A percentile compares a stretch with the other conserved stretches of the same genome.
phyloP scores from a whole-genome alignment of 2,113 vertebrate species.

The Arothron firmamentum region DNA sequence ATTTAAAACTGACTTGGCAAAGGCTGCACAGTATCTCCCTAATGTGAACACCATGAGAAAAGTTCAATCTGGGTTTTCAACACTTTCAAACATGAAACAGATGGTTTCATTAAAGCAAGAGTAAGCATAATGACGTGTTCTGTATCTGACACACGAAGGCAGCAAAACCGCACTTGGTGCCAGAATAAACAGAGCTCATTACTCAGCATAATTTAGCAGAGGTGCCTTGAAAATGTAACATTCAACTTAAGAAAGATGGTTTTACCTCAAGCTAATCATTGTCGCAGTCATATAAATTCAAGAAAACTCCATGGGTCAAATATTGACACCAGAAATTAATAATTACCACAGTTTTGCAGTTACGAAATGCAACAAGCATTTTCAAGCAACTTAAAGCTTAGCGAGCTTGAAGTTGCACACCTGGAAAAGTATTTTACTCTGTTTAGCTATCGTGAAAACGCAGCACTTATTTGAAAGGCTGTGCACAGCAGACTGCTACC shows the following conservation, averaged over 20 bases:
- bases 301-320: too few relatives aligned
- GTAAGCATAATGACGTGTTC: conserved; percentile 11
- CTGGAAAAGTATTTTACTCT: background rate
- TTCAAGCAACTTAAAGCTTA: too few relatives aligned
- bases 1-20: conserved; percentile 36
- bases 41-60: conserved; percentile 40
- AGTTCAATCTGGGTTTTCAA: conserved; percentile 29
- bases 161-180: too few relatives aligned
- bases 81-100: conserved; percentile 26
- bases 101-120: conserved; percentile 36
- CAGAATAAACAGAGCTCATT: too few relatives aligned
- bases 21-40: conserved; percentile 3
- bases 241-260: too few relatives aligned
- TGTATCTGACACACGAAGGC: background rate
- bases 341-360: background rate
- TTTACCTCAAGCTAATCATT: too few relatives aligned
- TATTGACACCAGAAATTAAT: too few relatives aligned
- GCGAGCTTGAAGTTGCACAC: background rate
- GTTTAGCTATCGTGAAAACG: background rate
- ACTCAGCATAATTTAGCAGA: too few relatives aligned
- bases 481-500: background rate
- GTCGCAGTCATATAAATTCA: too few relatives aligned
- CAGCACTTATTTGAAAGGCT: background rate
- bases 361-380: too few relatives aligned
- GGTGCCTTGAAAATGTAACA: too few relatives aligned